Conservation (phyloP, 2,113 vertebrate species). For the Alligator sinensis region DNA sequence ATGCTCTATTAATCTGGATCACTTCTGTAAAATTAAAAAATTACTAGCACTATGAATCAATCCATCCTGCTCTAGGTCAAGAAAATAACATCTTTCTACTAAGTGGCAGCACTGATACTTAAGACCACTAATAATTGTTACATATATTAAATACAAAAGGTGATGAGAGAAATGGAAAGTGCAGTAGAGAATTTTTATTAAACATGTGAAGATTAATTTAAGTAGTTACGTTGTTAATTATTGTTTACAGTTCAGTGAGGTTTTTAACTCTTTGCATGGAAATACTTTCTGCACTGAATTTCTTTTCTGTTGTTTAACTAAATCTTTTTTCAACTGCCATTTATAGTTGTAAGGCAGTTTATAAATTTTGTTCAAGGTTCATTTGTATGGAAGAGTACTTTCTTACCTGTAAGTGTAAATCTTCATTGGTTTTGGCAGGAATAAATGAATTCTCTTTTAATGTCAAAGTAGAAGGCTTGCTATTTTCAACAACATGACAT, state of each 20-base stretch:
- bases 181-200: not conserved
- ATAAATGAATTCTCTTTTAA: slow-evolving; percentile 77
- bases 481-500: slow-evolving; percentile 89
- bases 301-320: not conserved
- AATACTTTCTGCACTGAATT: not conserved
- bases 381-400: not conserved
- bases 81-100: not conserved
- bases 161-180: not conserved
- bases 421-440: slow-evolving; percentile 80
- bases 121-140: not conserved
- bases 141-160: not conserved
- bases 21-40: not conserved
- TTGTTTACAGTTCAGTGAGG: not conserved
- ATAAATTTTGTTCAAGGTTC: not conserved
- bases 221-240: not conserved
- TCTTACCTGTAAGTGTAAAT: slow-evolving; percentile 87
- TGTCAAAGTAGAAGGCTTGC: slow-evolving; percentile 78
- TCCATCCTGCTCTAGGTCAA: not conserved
- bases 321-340: not conserved
- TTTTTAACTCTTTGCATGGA: not conserved
- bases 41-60: not conserved
- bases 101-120: not conserved
- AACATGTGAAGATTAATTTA: not conserved
- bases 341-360: not conserved
- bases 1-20: not conserved